phyloP scores from a whole-genome alignment of 2,797 vertebrate species.

The Danio kyathit region DNA sequence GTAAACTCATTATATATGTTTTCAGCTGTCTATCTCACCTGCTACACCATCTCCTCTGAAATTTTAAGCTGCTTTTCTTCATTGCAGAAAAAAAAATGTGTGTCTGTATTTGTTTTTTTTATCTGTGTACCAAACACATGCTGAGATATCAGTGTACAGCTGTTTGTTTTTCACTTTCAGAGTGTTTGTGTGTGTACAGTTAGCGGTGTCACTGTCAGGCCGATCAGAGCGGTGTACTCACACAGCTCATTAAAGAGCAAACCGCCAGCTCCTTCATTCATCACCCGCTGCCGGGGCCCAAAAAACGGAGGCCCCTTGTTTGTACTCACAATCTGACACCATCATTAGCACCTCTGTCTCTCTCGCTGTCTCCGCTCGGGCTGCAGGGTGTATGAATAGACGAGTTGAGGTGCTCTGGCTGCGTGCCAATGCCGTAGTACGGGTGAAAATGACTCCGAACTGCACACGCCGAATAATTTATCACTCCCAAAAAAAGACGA shows the following conservation, averaged over 20 bases:
- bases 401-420: slow-evolving; percentile 28
- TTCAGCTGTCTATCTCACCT: not conserved
- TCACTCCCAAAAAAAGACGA: slow-evolving; percentile 47
- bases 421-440: slow-evolving; percentile 28
- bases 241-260: slow-evolving; percentile 48
- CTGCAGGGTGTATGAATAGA: slow-evolving; percentile 11
- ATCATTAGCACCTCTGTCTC: slow-evolving; percentile 69
- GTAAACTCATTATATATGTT: not conserved
- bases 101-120: not conserved
- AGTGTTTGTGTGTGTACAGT: slow-evolving; percentile 41
- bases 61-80: not conserved
- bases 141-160: slow-evolving; percentile 19
- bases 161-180: slow-evolving; percentile 33
- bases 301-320: slow-evolving; percentile 61
- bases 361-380: slow-evolving; percentile 37
- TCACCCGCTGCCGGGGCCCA: slow-evolving; percentile 37
- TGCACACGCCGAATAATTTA: slow-evolving; percentile 59
- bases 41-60: not conserved
- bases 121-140: not conserved
- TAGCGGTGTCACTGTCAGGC: slow-evolving; percentile 17
- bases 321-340: slow-evolving; percentile 75
- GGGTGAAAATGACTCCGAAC: slow-evolving; percentile 51
- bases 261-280: slow-evolving; percentile 50
- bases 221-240: slow-evolving; percentile 11
- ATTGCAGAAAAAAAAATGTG: not conserved